phyloP scores from a whole-genome alignment of 2,888 invertebrate genomes.

The Lepidochrysops patricia region DNA sequence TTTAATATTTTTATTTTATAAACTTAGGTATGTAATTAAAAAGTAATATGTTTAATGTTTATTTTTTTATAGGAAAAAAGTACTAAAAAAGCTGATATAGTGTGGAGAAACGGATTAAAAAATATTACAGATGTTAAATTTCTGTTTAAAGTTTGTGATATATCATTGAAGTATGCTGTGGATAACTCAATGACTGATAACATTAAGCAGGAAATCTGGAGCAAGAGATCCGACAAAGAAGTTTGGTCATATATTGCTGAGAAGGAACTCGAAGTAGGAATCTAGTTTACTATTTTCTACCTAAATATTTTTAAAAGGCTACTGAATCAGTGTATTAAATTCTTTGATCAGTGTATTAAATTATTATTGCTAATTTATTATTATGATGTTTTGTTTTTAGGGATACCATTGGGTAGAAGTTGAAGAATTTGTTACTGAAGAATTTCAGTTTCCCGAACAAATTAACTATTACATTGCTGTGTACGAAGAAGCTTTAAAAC shows the following conservation, averaged over 20 bases:
- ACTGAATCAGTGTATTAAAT: too few relatives aligned
- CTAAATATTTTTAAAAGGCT: too few relatives aligned
- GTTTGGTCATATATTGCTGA: conserved; percentile 59
- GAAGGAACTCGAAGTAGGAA: conserved; percentile 59
- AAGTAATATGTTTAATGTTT: too few relatives aligned
- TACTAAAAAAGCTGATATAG: conserved; percentile 71
- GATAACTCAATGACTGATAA: conserved; percentile 67
- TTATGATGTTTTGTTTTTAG: conserved; percentile 38
- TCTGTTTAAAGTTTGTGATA: conserved; percentile 75
- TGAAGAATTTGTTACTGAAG: conserved; percentile 45
- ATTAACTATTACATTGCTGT: conserved; percentile 49
- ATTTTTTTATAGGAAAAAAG: conserved; percentile 56
- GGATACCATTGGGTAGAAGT: conserved; percentile 55
- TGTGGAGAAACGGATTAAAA: conserved; percentile 76
- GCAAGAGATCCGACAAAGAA: conserved; percentile 39
- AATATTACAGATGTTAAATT: conserved; percentile 72
- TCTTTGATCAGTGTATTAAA: too few relatives aligned
- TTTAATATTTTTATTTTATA: background rate
- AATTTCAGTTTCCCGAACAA: conserved; percentile 38
- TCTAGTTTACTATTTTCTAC: too few relatives aligned
- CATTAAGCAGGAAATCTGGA: conserved; percentile 58
- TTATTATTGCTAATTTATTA: background rate
- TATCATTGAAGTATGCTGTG: conserved; percentile 73
- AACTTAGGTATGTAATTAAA: too few relatives aligned
- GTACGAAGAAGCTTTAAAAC: conserved; percentile 54